These are phyloP conservation scores for Agrotis ipsilon DNA, from an alignment of 2,888 invertebrate genomes.

Conservation along the genomic window DNA sequence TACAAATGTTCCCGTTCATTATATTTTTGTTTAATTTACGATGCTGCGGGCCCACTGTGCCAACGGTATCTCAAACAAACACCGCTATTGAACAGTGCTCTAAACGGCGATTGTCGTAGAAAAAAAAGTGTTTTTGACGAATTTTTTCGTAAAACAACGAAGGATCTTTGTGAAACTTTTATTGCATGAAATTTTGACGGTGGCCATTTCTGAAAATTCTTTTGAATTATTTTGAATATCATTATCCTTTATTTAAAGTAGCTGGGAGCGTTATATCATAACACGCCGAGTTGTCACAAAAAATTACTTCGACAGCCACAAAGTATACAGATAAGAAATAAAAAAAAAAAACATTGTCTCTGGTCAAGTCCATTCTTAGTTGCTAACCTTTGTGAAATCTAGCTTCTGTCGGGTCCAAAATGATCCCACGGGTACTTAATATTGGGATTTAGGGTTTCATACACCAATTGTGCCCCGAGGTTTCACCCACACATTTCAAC, in stretches of 20 bases:
- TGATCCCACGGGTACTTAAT: no score
- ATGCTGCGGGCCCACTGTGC: constrained; percentile 83
- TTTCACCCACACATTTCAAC: no score
- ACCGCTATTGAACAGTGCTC: constrained; percentile 78
- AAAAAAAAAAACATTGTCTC: not conserved
- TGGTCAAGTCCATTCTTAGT: not conserved
- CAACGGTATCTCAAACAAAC: constrained; percentile 75
- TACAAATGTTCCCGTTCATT: constrained; percentile 88
- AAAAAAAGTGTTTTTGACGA: constrained; percentile 70
- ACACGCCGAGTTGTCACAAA: constrained; percentile 46
- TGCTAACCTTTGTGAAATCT: not conserved
- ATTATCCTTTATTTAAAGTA: constrained; percentile 82
- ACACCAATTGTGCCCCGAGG: no score
- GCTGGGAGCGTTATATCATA: constrained; percentile 75
- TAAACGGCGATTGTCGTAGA: constrained; percentile 49
- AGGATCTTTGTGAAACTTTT: constrained; percentile 73
- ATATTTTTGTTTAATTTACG: constrained; percentile 84
- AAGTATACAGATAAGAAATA: constrained; percentile 2
- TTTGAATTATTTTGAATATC: constrained; percentile 71
- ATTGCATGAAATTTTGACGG: constrained; percentile 84
- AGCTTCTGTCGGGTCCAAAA: no score
- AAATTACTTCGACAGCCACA: constrained; percentile 3
- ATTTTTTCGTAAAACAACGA: constrained; percentile 84
- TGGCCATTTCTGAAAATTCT: constrained; percentile 82
- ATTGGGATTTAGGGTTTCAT: no score